Conservation (phyloP, 2,888 invertebrate genomes). For the Helleia helle region DNA sequence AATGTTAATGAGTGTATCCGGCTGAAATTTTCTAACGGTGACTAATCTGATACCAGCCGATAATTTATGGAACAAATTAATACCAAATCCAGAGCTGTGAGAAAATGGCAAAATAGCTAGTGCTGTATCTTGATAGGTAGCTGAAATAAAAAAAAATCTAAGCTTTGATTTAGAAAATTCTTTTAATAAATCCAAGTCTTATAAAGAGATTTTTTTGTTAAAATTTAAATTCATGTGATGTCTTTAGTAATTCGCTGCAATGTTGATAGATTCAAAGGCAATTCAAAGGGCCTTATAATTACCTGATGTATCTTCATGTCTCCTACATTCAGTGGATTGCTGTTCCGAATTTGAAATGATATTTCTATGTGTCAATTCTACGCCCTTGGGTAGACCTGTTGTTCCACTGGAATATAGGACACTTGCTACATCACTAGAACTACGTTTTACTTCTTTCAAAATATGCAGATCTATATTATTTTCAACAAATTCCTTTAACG, state of each 20-base stretch:
- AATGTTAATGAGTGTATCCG: constrained; percentile 76
- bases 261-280: too few species aligned
- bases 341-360: constrained; percentile 61
- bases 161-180: background rate
- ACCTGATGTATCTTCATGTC: constrained; percentile 33
- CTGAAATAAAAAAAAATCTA: constrained; percentile 25
- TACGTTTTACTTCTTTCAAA: constrained; percentile 47
- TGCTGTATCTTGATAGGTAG: constrained; percentile 62
- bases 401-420: constrained; percentile 90
- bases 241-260: too few species aligned
- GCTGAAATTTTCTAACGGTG: constrained; percentile 82
- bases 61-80: constrained; percentile 70
- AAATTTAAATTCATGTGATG: too few species aligned
- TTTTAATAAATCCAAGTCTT: too few species aligned
- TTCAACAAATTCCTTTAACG: constrained; percentile 74
- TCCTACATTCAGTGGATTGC: constrained; percentile 33
- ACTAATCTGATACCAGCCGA: constrained; percentile 75
- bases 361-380: constrained; percentile 76
- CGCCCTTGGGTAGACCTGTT: constrained; percentile 86
- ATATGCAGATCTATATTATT: constrained; percentile 61
- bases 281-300: background rate
- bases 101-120: constrained; percentile 81
- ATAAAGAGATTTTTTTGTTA: background rate
- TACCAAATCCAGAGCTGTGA: constrained; percentile 79
- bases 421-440: constrained; percentile 73